Base-by-base conservation (phyloP, 2,888 invertebrate genomes). In the Calliopum simillimum region DNA sequence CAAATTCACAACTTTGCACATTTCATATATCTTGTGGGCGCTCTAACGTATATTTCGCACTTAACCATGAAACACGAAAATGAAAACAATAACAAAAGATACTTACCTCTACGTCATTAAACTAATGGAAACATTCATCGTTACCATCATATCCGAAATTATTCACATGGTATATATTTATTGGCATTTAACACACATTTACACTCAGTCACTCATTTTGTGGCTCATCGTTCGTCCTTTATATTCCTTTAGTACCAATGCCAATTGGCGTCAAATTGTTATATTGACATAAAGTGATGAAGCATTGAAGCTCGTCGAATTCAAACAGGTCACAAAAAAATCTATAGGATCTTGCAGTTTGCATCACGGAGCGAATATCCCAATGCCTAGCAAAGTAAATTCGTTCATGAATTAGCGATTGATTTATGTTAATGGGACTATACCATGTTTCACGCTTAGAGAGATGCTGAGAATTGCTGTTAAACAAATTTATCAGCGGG, bases 401-500 rank as follows among this genome's bases (percentile, higher is more conserved):
- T 49, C 47, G 49, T 41, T 33, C 51, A 59, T 72, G 66, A 70
- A 71, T 61, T 72, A 73, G 67, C 58, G 58, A 65, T 77, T 83
- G 82, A 82, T 82, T 82, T 83, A 83, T 82, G 78, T 81, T 82
- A 79, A 82, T 82, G 80, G 79, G 74, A 73, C 76, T 77, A 82
- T 82, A 81, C 80, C 83, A 83, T 81, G 82, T 82, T 81, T 81
- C 80, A 82, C 81, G 82, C 81, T 51, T 19, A 41, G 33, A 44
- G 55, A 41, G 47, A 76, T 74, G 77, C 76, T 73, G 76, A 77
- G 77, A 78, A 78, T 79, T 77, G 73, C 77, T 79, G 71, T 74
- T 80, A 79, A 79, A 80, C 80, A 83, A 84, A 82, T 82, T 80
- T 84, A 81, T 82, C 85, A 85, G 85, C 81, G 83, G 85, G 85